phyloP scores from a whole-genome alignment of 2,113 vertebrate genomes.

The Catharus minimus region DNA sequence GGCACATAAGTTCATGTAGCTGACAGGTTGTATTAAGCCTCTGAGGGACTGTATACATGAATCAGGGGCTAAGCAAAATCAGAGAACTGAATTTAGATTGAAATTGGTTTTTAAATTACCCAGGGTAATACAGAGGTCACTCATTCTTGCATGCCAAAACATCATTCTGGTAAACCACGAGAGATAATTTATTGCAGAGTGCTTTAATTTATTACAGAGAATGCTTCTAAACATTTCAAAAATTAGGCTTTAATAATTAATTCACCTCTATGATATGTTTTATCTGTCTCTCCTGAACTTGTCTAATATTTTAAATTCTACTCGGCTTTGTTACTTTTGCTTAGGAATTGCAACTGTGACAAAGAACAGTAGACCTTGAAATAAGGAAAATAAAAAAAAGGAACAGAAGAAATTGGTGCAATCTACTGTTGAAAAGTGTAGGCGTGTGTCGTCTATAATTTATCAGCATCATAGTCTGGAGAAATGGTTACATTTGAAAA shows the following conservation, averaged over 20 bases:
- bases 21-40: background rate
- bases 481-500: background rate
- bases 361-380: constrained; percentile 12
- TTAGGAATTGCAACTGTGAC: background rate
- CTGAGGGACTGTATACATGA: background rate
- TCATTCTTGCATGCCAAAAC: background rate
- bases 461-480: background rate
- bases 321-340: constrained; percentile 5
- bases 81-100: background rate
- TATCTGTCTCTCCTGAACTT: background rate
- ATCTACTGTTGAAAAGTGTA: background rate
- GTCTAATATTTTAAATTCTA: background rate
- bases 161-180: background rate
- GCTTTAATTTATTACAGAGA: background rate
- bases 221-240: background rate
- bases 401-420: background rate
- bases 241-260: constrained; percentile 15
- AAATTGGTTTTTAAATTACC: constrained; percentile 24
- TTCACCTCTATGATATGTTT: background rate
- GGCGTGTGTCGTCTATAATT: background rate
- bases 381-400: constrained; percentile 58
- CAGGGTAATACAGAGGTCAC: background rate
- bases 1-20: background rate
- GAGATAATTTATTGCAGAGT: background rate
- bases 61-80: background rate